A percentile compares a stretch with the other conserved stretches of the same genome.
phyloP scores from a whole-genome alignment of 2,797 vertebrate genomes.

The Acomys russatus region DNA sequence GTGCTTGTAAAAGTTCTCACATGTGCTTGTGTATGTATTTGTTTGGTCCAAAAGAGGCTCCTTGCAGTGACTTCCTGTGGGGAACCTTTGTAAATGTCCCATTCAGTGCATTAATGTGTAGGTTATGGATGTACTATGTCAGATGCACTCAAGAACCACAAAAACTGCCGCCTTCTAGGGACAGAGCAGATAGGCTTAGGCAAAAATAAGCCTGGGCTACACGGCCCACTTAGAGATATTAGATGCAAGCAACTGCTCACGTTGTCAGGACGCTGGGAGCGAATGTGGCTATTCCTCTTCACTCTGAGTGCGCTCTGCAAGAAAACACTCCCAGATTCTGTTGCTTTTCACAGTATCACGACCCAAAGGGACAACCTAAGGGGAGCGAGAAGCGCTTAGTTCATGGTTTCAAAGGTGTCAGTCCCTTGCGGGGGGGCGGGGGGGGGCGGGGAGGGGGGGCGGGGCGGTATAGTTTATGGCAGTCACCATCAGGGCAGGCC shows the following conservation, averaged over 20 bases:
- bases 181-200: conserved; percentile 9
- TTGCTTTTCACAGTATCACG: neutral
- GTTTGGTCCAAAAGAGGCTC: conserved; percentile 15
- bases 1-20: neutral
- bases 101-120: neutral
- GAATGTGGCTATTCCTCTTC: neutral
- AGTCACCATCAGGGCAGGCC: too few species aligned
- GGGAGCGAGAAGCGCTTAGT: neutral
- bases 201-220: neutral
- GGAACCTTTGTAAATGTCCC: neutral
- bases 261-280: neutral
- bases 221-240: neutral
- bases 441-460: too few species aligned
- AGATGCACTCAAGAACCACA: neutral
- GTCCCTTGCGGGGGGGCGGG: neutral
- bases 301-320: neutral
- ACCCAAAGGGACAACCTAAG: neutral
- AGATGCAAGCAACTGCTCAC: neutral
- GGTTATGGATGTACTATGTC: neutral
- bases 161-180: neutral
- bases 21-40: neutral
- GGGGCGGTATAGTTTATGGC: too few species aligned
- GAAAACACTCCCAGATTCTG: neutral
- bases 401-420: neutral
- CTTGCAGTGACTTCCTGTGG: conserved; percentile 18